phyloP scores from a whole-genome alignment of 2,888 invertebrate genomes.

The Smittia sp. region DNA sequence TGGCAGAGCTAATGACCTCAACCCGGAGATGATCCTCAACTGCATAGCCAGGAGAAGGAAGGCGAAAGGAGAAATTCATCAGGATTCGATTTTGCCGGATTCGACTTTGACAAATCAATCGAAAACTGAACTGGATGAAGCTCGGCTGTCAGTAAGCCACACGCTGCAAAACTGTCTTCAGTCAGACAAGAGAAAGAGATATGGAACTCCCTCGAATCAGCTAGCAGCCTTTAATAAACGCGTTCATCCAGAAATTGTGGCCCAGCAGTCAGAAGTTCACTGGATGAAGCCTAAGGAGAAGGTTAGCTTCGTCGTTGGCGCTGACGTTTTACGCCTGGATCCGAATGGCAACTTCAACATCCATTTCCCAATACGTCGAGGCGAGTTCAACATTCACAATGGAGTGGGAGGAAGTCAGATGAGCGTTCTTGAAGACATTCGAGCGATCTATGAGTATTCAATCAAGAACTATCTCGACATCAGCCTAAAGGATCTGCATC shows the following conservation, averaged over 20 bases:
- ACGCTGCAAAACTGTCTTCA: slow-evolving; percentile 83
- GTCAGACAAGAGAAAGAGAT: slow-evolving; percentile 74
- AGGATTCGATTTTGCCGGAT: slow-evolving; percentile 62
- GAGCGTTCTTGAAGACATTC: slow-evolving; percentile 78
- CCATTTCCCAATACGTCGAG: slow-evolving; percentile 85
- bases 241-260: slow-evolving; percentile 67
- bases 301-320: slow-evolving; percentile 64
- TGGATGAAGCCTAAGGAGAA: slow-evolving; percentile 66
- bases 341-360: slow-evolving; percentile 74
- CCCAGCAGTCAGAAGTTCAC: slow-evolving; percentile 50
- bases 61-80: slow-evolving; percentile 56
- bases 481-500: slow-evolving; percentile 64
- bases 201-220: slow-evolving; percentile 86
- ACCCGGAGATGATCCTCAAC: slow-evolving; percentile 81
- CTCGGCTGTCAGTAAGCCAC: slow-evolving; percentile 71
- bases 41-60: slow-evolving; percentile 50
- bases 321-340: slow-evolving; percentile 69
- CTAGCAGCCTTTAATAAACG: slow-evolving; percentile 83
- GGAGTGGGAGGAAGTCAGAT: slow-evolving; percentile 83
- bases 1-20: slow-evolving; percentile 85
- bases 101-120: too few relatives aligned
- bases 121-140: slow-evolving; percentile 77
- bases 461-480: slow-evolving; percentile 76
- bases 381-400: slow-evolving; percentile 81
- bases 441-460: slow-evolving; percentile 83